phyloP scores from a whole-genome alignment of 2,113 vertebrate genomes.

The Hippocampus barbouri region DNA sequence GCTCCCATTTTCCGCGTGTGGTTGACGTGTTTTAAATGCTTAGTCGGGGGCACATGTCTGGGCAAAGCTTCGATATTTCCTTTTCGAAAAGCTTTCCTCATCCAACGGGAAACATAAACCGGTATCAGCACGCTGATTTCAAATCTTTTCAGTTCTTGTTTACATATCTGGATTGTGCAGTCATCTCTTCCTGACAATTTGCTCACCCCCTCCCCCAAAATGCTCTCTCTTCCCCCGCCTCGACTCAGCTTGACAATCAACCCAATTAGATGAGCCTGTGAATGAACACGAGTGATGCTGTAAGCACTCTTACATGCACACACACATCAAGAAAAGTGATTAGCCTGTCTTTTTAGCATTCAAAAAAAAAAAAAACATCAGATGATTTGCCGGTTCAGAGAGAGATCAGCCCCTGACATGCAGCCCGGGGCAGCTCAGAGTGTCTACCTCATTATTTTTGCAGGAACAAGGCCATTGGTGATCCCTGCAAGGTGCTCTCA shows the following conservation, averaged over 20 bases:
- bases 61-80: constrained; percentile 29
- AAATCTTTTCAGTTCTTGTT: constrained; percentile 48
- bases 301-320: constrained; percentile 62
- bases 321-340: constrained; percentile 64
- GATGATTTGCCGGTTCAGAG: constrained; percentile 69
- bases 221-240: constrained; percentile 44
- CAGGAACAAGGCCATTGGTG: constrained; percentile 66
- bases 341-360: constrained; percentile 64
- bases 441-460: constrained; percentile 68
- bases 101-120: constrained; percentile 47
- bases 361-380: constrained; percentile 34
- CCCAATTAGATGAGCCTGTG: constrained; percentile 60
- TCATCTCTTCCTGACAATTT: constrained; percentile 33
- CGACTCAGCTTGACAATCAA: constrained; percentile 57
- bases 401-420: constrained; percentile 73
- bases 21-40: constrained; percentile 50
- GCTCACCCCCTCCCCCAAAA: constrained; percentile 3
- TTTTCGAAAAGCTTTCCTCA: constrained; percentile 39
- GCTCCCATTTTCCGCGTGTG: constrained; percentile 33
- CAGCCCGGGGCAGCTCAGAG: constrained; percentile 59
- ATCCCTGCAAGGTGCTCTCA: constrained; percentile 60
- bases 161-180: constrained; percentile 66
- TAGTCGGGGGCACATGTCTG: constrained; percentile 34
- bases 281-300: constrained; percentile 62
- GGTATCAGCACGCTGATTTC: constrained; percentile 43